Conservation (phyloP, 2,113 vertebrate genomes). For the Oryzias celebensis region DNA sequence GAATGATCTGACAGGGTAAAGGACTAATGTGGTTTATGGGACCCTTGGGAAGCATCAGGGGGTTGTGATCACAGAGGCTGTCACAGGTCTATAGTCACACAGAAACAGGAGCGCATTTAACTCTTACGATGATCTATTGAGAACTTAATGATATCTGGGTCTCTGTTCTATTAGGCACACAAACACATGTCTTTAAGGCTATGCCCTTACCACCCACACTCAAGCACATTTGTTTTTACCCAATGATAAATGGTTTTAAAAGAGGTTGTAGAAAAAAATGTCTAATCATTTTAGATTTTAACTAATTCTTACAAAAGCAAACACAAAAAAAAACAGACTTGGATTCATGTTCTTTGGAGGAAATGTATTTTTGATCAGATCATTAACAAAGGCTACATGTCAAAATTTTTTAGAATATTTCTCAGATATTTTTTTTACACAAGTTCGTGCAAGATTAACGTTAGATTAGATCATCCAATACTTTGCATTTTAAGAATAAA, state of each 20-base stretch:
- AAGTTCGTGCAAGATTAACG: no score
- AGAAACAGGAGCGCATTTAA: conserved; percentile 41
- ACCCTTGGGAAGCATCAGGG: conserved; percentile 50
- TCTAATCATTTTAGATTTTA: no score
- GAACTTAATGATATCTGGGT: conserved; percentile 28
- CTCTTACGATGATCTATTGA: conserved; percentile 38
- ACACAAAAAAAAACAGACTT: no score
- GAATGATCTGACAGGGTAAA: conserved; percentile 50
- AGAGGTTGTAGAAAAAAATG: background rate
- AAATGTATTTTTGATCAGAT: no score
- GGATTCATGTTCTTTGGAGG: no score
- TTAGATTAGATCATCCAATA: no score
- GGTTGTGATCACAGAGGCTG: conserved; percentile 47
- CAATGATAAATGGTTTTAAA: background rate
- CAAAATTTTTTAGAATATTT: no score
- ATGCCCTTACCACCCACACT: background rate
- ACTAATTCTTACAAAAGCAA: no score
- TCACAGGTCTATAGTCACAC: conserved; percentile 46
- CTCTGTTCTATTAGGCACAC: background rate
- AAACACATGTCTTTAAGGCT: conserved; percentile 11
- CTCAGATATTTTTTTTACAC: no score
- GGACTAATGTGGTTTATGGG: conserved; percentile 68
- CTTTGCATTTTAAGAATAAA: no score
- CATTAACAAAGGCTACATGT: no score
- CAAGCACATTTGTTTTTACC: background rate